Conservation (phyloP, 1,140 invertebrate species). For the Conus betulinus region DNA sequence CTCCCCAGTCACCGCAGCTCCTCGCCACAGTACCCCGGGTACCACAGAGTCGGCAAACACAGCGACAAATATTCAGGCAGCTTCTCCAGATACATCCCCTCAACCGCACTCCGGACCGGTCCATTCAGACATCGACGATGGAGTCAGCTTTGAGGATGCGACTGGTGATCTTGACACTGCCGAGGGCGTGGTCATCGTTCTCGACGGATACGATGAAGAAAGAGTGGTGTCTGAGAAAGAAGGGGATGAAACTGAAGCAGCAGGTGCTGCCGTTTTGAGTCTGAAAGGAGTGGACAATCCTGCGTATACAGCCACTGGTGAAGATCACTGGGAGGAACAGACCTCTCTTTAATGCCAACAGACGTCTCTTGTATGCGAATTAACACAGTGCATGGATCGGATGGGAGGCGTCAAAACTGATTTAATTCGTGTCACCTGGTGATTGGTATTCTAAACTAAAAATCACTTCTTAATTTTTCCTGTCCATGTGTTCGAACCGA, state of each 20-base stretch:
- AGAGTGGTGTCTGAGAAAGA: neutral
- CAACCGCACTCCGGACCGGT: too few relatives aligned
- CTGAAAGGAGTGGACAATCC: slow-evolving; percentile 19
- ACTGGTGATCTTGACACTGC: neutral
- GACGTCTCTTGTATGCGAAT: too few relatives aligned
- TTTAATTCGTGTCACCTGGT: too few relatives aligned
- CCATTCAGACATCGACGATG: neutral
- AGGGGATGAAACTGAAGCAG: neutral
- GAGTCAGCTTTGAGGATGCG: neutral
- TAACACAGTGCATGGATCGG: too few relatives aligned
- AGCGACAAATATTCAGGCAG: neutral
- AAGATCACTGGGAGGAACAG: neutral
- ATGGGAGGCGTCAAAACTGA: too few relatives aligned
- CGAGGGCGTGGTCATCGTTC: neutral
- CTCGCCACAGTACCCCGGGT: neutral
- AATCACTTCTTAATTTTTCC: too few relatives aligned
- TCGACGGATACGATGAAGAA: neutral
- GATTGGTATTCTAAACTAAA: too few relatives aligned
- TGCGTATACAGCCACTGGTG: neutral
- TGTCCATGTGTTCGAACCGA: too few relatives aligned
- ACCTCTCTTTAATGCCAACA: neutral
- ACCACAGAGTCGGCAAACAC: neutral
- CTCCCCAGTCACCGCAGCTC: neutral
- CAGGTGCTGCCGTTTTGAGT: neutral
- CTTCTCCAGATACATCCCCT: neutral